phyloP scores from a whole-genome alignment of 2,797 vertebrate genomes.

The Pantherophis alleghaniensis region DNA sequence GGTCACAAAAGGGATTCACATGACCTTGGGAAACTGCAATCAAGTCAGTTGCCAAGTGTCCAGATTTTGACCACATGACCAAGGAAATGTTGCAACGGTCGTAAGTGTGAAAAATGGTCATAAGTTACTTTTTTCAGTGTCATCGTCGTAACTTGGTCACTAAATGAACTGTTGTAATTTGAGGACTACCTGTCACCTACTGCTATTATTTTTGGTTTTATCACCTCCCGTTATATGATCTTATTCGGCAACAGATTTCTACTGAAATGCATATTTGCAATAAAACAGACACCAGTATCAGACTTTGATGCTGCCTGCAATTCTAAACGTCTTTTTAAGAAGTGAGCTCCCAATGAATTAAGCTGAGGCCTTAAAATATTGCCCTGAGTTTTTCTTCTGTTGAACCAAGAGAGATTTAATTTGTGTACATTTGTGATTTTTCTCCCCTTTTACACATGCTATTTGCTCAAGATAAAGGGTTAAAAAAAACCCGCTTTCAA shows the following conservation, averaged over 20 bases:
- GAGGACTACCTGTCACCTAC: background rate
- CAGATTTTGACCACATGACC: too few relatives aligned
- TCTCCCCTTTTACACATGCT: fast-evolving
- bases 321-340: background rate
- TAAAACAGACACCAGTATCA: background rate
- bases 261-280: slow-evolving; percentile 15
- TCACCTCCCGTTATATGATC: background rate
- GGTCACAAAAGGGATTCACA: too few relatives aligned
- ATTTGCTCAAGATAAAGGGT: background rate
- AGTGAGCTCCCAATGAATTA: background rate
- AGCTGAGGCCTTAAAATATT: background rate
- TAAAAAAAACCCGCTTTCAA: fast-evolving
- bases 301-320: background rate
- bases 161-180: background rate
- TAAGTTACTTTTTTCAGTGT: too few relatives aligned
- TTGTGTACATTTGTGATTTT: background rate
- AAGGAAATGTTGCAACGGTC: too few relatives aligned
- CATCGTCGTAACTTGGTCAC: too few relatives aligned
- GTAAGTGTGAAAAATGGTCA: too few relatives aligned
- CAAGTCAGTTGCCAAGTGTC: too few relatives aligned
- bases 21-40: fast-evolving
- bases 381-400: background rate
- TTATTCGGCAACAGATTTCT: fast-evolving
- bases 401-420: background rate
- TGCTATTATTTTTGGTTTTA: background rate